These are phyloP conservation scores for Centruroides sculpturatus DNA, from an alignment of 1,140 invertebrate species.

Conservation along the genomic window DNA sequence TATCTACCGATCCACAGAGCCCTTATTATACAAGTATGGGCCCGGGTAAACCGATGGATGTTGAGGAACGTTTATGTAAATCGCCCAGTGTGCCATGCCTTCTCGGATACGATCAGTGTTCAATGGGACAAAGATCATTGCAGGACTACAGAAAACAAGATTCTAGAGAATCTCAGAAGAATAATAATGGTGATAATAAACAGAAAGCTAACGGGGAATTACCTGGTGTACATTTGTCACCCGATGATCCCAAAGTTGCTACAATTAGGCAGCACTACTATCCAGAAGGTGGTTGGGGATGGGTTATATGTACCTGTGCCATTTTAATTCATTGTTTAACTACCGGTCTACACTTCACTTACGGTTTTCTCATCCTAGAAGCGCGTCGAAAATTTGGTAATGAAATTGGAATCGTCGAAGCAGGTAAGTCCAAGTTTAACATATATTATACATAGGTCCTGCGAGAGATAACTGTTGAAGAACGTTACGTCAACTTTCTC, in stretches of 20 bases:
- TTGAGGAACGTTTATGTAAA: slow-evolving; percentile 5
- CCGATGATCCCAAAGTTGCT: slow-evolving; percentile 15
- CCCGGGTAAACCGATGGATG: background rate
- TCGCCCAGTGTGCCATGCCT: slow-evolving; percentile 12
- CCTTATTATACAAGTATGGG: slow-evolving; percentile 12
- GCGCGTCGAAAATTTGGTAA: background rate
- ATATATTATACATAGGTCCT: too few species aligned
- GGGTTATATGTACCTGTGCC: slow-evolving; percentile 73
- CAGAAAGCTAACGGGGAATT: slow-evolving; percentile 14
- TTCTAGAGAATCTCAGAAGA: background rate
- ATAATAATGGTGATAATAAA: background rate
- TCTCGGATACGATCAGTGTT: background rate
- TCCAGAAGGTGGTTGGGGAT: slow-evolving; percentile 58
- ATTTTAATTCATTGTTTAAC: slow-evolving; percentile 71
- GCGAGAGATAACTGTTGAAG: too few species aligned
- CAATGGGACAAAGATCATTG: background rate
- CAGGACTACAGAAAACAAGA: slow-evolving; percentile 1
- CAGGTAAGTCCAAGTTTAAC: background rate
- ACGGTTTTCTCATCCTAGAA: slow-evolving; percentile 8
- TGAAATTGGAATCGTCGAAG: background rate
- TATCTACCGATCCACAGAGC: slow-evolving; percentile 10
- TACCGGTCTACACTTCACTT: slow-evolving; percentile 44
- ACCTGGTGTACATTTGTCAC: slow-evolving; percentile 14
- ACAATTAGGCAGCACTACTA: slow-evolving; percentile 40
- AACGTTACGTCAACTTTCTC: too few species aligned